These are phyloP conservation scores for Theristus sp. DNA, from an alignment of 2,888 invertebrate genomes.

Conservation along the genomic window DNA sequence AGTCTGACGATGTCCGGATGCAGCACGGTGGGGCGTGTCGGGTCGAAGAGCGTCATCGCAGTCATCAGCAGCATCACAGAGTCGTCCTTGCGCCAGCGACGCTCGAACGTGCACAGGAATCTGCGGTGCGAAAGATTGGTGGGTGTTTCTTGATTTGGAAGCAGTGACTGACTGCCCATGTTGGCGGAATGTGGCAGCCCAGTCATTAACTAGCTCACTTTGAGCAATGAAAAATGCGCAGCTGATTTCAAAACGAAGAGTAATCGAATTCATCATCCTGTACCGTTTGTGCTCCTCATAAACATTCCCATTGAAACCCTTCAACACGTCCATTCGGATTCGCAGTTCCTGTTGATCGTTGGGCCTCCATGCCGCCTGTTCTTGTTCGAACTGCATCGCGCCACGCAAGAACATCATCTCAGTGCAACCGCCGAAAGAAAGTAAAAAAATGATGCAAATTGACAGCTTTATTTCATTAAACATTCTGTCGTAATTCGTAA, in stretches of 20 bases:
- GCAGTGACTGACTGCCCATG: too few relatives aligned
- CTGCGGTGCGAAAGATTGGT: too few relatives aligned
- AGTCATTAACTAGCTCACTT: too few relatives aligned
- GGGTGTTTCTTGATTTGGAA: too few relatives aligned
- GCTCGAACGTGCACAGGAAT: constrained; percentile 51
- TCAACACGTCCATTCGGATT: constrained; percentile 48
- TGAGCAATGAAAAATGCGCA: too few relatives aligned
- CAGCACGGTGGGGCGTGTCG: constrained; percentile 55
- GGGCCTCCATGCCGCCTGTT: constrained; percentile 66
- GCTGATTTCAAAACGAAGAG: too few relatives aligned
- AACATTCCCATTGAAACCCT: constrained; percentile 61
- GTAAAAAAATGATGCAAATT: too few relatives aligned
- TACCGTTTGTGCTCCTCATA: constrained; percentile 62
- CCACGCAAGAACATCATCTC: constrained; percentile 88
- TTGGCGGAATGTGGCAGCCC: too few relatives aligned
- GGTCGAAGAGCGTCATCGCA: constrained; percentile 70
- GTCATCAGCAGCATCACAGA: constrained; percentile 69
- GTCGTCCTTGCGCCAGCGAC: constrained; percentile 63
- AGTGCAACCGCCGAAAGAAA: constrained; percentile 49
- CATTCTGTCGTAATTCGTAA: too few relatives aligned
- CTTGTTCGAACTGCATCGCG: constrained; percentile 68
- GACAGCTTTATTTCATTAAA: background rate
- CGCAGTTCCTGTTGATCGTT: constrained; percentile 35
- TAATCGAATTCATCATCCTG: too few relatives aligned
- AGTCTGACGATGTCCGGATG: constrained; percentile 64